Evolutionary conservation across 2,113 vertebrate genomes (phyloP), one percentile per base, ranked within the genome.

Genomic region (Cebus imitator): DNA sequence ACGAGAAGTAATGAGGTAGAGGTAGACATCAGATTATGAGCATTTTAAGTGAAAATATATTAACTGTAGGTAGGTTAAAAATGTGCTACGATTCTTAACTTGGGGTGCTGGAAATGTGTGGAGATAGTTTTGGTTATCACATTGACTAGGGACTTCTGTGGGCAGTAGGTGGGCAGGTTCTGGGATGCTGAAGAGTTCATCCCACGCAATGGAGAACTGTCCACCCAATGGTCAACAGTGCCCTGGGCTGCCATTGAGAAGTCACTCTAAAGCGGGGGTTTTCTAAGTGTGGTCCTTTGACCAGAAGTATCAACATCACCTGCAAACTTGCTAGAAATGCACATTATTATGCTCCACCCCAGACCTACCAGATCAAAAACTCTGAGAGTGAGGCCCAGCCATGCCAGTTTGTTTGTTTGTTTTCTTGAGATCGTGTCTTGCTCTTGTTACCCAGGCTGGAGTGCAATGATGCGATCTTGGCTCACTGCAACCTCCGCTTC

Each of bases 191-290:
- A n/a, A 7, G 3, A 5, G n/a, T 30, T 9, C 52, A 48, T 21
- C 23, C n/a, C 37, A 30, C 1, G 13, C 58, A 20, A 6, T 0
- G 18, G 43, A 16, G 58, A 45, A 61, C 3, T n/a, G 83, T n/a
- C 61, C 13, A 16, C 50, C 40, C 17, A 11, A 0, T 6, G 25
- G 73, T n/a, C 66, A 13, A 2, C 2, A 20, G 17, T 20, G 1
- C 20, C 35, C 5, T 8, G 2, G 14, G 23, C 14, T 27, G 30
- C 30, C 40, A 14, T 40, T 4, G 58, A 55, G 66, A 91, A 7
- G 35, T 16, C 87, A 16, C 4, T 20, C 25, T 57, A 13, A 64
- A 58, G 30, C 13, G 25, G 50, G 13, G 37, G 17, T 11, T 68
- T 82, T 40, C 57, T 12, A 18, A 64, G 64, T 25, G 64, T 43